Percentiles rank a stretch among this genome's conserved stretches.
Evolutionary conservation across 2,113 vertebrate genomes (phyloP).

Genomic region (Glaucidium brasilianum): DNA sequence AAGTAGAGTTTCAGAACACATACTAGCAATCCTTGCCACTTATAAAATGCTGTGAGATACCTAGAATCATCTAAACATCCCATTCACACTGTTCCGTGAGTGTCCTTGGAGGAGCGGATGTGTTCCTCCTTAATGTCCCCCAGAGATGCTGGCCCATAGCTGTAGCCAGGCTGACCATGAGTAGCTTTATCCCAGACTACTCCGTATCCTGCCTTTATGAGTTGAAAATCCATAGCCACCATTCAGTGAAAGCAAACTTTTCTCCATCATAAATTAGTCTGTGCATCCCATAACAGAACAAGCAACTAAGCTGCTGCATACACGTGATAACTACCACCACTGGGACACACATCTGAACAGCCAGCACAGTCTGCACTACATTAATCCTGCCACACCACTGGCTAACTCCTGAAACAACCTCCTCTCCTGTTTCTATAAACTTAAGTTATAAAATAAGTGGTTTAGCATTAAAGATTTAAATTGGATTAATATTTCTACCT

Average conservation of each 20-base stretch:
- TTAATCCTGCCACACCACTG: not conserved
- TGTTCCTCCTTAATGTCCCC: accelerated
- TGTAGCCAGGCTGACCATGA: not conserved
- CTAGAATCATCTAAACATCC: not conserved
- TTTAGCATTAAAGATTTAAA: not conserved
- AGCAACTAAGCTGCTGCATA: not conserved
- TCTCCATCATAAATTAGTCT: not conserved
- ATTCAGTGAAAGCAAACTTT: not conserved
- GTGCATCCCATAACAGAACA: not conserved
- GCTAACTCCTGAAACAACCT: not conserved
- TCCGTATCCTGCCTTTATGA: not conserved
- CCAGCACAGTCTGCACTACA: not conserved
- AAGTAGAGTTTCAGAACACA: not conserved
- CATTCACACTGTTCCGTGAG: not conserved
- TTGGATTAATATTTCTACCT: not conserved
- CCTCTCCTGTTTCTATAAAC: not conserved
- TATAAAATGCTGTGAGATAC: not conserved
- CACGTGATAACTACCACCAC: accelerated
- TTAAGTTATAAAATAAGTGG: not conserved
- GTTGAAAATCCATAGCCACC: not conserved
- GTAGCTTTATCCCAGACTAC: not conserved
- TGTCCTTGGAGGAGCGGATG: accelerated
- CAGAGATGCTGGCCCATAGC: not conserved
- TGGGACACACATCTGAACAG: not conserved
- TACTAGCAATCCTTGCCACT: not conserved